Evolutionary conservation across 2,888 invertebrate genomes (phyloP).

Genomic region (Coenonympha arcania): DNA sequence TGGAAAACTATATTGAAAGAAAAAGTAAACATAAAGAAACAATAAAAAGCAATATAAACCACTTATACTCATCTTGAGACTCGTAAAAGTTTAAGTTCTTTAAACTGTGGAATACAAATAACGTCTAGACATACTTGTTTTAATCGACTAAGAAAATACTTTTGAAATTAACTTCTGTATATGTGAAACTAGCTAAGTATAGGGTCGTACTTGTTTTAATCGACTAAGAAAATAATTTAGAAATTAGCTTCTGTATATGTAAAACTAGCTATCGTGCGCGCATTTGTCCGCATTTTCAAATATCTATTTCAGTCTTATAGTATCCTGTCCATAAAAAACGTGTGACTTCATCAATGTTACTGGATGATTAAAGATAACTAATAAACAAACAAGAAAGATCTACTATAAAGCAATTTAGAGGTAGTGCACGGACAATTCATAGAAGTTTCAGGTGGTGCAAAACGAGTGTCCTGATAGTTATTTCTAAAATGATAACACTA

Average conservation of each 20-base stretch:
- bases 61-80: not conserved
- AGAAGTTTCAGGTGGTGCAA: not conserved
- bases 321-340: no score
- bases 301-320: no score
- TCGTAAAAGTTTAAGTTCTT: conserved; percentile 5
- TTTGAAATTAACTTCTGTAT: not conserved
- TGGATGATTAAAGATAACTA: no score
- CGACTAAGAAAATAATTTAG: not conserved
- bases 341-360: no score
- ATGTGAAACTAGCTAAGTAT: not conserved
- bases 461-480: not conserved
- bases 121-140: conserved; percentile 5
- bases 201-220: conserved; percentile 4
- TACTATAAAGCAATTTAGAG: no score
- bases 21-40: not conserved
- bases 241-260: not conserved
- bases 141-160: not conserved
- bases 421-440: no score
- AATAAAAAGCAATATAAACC: not conserved
- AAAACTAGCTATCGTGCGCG: no score
- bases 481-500: not conserved
- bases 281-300: no score
- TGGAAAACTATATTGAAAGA: not conserved
- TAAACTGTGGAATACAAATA: conserved; percentile 2
- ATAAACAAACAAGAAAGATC: no score